Base-by-base conservation (phyloP, 1,140 invertebrate genomes). In the Aphidius ervi region DNA sequence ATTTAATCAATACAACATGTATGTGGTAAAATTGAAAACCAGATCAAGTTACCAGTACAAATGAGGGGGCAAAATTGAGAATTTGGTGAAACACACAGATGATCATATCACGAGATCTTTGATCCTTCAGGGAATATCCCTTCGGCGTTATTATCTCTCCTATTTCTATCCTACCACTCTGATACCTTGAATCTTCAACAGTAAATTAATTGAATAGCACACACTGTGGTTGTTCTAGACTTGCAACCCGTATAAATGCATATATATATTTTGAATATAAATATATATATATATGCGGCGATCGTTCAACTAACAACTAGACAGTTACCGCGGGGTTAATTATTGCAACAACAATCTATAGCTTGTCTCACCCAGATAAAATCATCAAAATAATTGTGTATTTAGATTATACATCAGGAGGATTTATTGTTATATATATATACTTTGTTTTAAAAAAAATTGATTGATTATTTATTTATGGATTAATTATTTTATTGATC, bases 161-260 rank as follows among this genome's bases (percentile, higher is more conserved):
- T 31, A 1, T 31, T 4, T 31, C 4, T 31, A 31, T 31, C 23
- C 1, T 1, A 31, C 4, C 23, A 31, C 23, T 31, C 23, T 31
- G 23, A 2, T 31, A 31, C 23, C 23, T 31, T 31, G 23, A 31
- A 31, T 31, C 23, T 31, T 31, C 23, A 31, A 10, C 45, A 57
- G 56, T 20, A 59, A 65, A 60, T 65, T 65, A 65, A 65, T 65
- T 65, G 63, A 65, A 65, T 65, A 37, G 58, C 63, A 53, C 52
- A 31, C 23, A 31, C 2, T 31, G 23, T 31, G 23, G 23, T 31
- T 31, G 23, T 50, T 49, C 52, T 56, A 56, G 50, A 56, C 49
- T 31, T 10, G 59, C 59, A 31, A 57, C 43, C 43, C 16, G 16
- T 16, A 47, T 59, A 46, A 59, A 55, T 55, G 50, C 48, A 56